Conservation (phyloP, 2,797 vertebrate species). For the Chelonia mydas region DNA sequence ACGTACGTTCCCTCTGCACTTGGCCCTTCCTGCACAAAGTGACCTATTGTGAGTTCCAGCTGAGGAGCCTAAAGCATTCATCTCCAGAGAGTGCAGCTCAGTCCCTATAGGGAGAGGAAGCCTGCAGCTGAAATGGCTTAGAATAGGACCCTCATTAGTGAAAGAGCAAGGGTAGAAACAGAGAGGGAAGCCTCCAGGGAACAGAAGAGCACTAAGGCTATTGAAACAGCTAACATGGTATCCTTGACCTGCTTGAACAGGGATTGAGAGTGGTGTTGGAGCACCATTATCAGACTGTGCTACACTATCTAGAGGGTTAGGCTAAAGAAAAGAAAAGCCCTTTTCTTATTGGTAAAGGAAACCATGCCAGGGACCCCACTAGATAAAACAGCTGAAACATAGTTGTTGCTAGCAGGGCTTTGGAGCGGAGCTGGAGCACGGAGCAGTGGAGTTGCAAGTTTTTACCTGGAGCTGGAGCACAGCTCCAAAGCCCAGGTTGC, state of each 20-base stretch:
- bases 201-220: not conserved
- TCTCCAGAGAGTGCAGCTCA: accelerated
- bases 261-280: not conserved
- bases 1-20: not conserved
- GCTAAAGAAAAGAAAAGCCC: not conserved
- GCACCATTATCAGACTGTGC: not conserved
- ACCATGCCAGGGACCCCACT: not conserved
- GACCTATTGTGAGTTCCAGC: not conserved
- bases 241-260: not conserved
- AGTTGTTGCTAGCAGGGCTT: too few relatives aligned
- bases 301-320: not conserved
- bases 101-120: accelerated
- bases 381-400: not conserved
- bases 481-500: too few relatives aligned
- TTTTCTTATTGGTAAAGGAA: not conserved
- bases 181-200: not conserved
- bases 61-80: conserved; percentile 59
- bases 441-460: too few relatives aligned
- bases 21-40: conserved; percentile 5
- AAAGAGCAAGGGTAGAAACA: not conserved
- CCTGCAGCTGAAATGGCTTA: not conserved
- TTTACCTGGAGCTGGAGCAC: too few relatives aligned
- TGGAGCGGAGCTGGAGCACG: too few relatives aligned
- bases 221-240: not conserved
- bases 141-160: not conserved